phyloP scores from a whole-genome alignment of 92 coral and sea anemone species.

The Virgularia gustaviana region DNA sequence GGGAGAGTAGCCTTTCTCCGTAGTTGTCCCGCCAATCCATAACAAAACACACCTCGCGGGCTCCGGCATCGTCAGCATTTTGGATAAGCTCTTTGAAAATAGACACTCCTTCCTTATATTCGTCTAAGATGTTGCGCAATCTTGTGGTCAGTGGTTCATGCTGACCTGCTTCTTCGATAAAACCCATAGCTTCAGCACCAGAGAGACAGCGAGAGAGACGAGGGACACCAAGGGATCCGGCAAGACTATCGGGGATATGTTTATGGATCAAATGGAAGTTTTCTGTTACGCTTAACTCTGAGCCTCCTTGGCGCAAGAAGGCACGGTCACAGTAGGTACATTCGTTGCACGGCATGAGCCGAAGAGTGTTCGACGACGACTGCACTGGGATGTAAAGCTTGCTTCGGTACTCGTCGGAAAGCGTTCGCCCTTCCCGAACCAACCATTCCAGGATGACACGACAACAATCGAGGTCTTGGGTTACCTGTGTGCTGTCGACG shows the following conservation, averaged over 20 bases:
- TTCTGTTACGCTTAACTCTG: slow-evolving; percentile 44
- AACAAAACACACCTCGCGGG: slow-evolving; percentile 65
- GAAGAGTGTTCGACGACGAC: slow-evolving; percentile 55
- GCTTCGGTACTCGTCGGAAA: slow-evolving; percentile 43
- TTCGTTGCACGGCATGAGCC: slow-evolving; percentile 63
- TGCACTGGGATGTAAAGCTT: slow-evolving; percentile 69
- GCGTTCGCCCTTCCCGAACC: slow-evolving; percentile 52
- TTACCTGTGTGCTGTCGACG: background rate
- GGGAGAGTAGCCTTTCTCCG: slow-evolving; percentile 45
- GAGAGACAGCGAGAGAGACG: slow-evolving; percentile 67
- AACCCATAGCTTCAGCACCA: slow-evolving; percentile 61
- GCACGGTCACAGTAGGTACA: slow-evolving; percentile 76
- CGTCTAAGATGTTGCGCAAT: slow-evolving; percentile 63
- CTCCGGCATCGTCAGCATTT: slow-evolving; percentile 83
- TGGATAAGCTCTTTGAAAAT: slow-evolving; percentile 71
- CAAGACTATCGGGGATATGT: slow-evolving; percentile 59
- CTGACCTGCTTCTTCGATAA: slow-evolving; percentile 71
- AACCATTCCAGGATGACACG: slow-evolving; percentile 76
- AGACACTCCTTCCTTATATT: slow-evolving; percentile 73
- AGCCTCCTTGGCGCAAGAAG: slow-evolving; percentile 67
- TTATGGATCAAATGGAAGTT: slow-evolving; percentile 68
- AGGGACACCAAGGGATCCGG: slow-evolving; percentile 76
- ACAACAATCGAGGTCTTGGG: slow-evolving; percentile 56
- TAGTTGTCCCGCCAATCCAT: slow-evolving; percentile 78
- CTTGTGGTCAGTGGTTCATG: slow-evolving; percentile 74